Percentiles rank a stretch among this genome's conserved stretches.
Conservation (phyloP, 2,888 invertebrate species). For the Marasmarcha lunaedactyla region DNA sequence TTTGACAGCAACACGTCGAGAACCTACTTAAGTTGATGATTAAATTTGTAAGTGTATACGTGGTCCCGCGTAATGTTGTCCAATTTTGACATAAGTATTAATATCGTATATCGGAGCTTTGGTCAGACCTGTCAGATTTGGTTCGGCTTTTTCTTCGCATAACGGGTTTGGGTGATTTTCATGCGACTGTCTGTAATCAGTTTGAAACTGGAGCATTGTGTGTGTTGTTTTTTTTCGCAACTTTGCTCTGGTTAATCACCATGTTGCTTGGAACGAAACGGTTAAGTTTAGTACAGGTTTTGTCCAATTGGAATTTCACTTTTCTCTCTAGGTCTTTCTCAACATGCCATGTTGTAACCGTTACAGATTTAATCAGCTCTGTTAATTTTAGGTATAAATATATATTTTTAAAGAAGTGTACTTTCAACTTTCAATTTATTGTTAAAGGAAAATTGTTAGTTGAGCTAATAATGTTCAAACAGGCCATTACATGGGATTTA, state of each 20-base stretch:
- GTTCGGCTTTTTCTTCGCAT: not conserved
- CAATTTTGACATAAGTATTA: constrained; percentile 21
- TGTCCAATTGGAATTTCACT: too few relatives aligned
- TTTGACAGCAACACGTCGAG: constrained; percentile 11
- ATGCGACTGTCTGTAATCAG: constrained; percentile 1
- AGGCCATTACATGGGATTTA: constrained; percentile 26
- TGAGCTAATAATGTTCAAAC: constrained; percentile 33
- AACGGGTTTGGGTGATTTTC: constrained; percentile 1
- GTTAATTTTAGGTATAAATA: constrained; percentile 13
- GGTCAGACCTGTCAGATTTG: not conserved
- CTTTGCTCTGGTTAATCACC: not conserved
- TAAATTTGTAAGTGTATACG: constrained; percentile 28
- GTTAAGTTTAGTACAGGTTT: too few relatives aligned
- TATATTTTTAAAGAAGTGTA: constrained; percentile 23
- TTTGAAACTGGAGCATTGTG: not conserved
- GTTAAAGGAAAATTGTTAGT: constrained; percentile 36
- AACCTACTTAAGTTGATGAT: constrained; percentile 19
- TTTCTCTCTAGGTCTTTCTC: too few relatives aligned
- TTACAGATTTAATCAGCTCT: too few relatives aligned
- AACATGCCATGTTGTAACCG: constrained; percentile 1
- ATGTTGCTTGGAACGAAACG: too few relatives aligned
- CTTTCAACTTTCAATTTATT: too few relatives aligned
- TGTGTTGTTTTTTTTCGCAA: not conserved
- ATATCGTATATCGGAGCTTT: constrained; percentile 14
- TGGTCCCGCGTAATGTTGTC: constrained; percentile 21